These are phyloP conservation scores for Actinernus sp. DNA, from an alignment of 92 coral and sea anemone genomes.

Conservation along the genomic window DNA sequence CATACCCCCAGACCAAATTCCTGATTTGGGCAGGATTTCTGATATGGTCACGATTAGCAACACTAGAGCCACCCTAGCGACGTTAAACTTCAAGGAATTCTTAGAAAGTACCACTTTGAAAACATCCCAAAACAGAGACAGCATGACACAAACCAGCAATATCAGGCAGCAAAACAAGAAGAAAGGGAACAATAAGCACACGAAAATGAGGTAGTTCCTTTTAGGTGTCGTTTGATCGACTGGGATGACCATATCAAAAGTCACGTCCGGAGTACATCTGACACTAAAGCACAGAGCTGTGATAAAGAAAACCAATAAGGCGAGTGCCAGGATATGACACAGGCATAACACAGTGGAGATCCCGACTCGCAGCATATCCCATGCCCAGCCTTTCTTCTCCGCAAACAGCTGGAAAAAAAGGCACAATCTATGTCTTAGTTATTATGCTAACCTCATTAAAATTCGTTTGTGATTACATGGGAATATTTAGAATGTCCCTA, in stretches of 20 bases:
- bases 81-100: constrained; percentile 29
- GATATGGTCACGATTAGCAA: constrained; percentile 16
- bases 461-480: no score
- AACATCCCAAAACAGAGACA: constrained; percentile 78
- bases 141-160: constrained; percentile 38
- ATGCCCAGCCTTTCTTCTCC: constrained; percentile 18
- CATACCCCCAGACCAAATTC: constrained; percentile 22
- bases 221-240: constrained; percentile 22
- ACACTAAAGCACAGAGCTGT: constrained; percentile 73
- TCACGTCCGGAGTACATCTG: constrained; percentile 60
- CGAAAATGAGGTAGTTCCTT: constrained; percentile 43
- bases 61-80: constrained; percentile 33
- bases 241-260: constrained; percentile 74
- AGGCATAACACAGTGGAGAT: constrained; percentile 33
- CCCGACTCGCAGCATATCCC: constrained; percentile 34
- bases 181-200: constrained; percentile 43
- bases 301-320: constrained; percentile 61
- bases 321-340: constrained; percentile 43
- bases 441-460: no score
- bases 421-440: no score
- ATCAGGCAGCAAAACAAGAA: constrained; percentile 46
- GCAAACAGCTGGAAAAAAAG: constrained; percentile 44
- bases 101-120: constrained; percentile 57
- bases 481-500: no score
- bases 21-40: no score